Evolutionary conservation across 2,888 invertebrate genomes (phyloP).

Genomic region (Bombyx huttoni): DNA sequence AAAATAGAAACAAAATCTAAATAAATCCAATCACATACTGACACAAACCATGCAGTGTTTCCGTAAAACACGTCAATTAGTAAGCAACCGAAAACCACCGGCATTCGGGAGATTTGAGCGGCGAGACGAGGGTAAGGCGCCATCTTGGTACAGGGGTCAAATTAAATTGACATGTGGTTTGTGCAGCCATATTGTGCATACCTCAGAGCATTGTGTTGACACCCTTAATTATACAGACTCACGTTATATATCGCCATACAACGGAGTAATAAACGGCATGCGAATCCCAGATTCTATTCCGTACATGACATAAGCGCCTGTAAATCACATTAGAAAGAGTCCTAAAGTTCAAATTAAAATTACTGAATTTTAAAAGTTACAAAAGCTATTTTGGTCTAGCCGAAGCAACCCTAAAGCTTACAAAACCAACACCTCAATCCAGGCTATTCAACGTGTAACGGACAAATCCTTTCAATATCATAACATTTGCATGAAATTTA

Average conservation of each 20-base stretch:
- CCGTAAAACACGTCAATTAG: slow-evolving; percentile 61
- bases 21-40: slow-evolving; percentile 28
- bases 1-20: slow-evolving; percentile 6
- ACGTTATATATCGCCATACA: slow-evolving; percentile 51
- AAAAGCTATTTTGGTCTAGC: too few relatives aligned
- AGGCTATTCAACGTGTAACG: background rate
- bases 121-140: slow-evolving; percentile 44
- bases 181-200: slow-evolving; percentile 58
- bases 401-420: slow-evolving; percentile 7
- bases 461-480: slow-evolving; percentile 10
- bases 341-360: too few relatives aligned
- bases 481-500: slow-evolving; percentile 37
- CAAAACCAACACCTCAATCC: slow-evolving; percentile 14
- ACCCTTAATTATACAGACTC: slow-evolving; percentile 65
- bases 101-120: slow-evolving; percentile 42
- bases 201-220: slow-evolving; percentile 57
- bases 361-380: too few relatives aligned
- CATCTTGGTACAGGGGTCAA: slow-evolving; percentile 66
- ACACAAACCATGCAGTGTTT: slow-evolving; percentile 42
- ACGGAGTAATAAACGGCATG: slow-evolving; percentile 56
- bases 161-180: slow-evolving; percentile 70
- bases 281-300: slow-evolving; percentile 27
- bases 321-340: too few relatives aligned
- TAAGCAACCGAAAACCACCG: slow-evolving; percentile 49
- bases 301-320: too few relatives aligned